phyloP scores from a whole-genome alignment of 2,888 invertebrate genomes.

The Bugulina stolonifera region DNA sequence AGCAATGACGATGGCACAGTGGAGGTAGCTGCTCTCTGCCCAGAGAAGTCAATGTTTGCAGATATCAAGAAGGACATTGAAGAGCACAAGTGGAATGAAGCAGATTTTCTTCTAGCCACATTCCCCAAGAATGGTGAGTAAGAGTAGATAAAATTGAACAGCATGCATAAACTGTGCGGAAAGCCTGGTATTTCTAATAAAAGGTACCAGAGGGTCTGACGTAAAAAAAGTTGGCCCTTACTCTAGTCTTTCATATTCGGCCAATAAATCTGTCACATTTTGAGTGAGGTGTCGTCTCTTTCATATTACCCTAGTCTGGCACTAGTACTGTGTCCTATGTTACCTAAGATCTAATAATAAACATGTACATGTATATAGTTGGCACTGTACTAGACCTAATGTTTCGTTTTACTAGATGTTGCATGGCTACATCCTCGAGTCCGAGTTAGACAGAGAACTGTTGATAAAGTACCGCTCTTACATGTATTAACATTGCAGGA shows the following conservation, averaged over 20 bases:
- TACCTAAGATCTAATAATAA: too few relatives aligned
- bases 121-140: background rate
- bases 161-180: too few relatives aligned
- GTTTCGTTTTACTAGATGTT: background rate
- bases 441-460: background rate
- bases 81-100: background rate
- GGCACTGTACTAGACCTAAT: background rate
- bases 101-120: background rate
- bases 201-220: background rate
- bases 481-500: background rate
- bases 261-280: too few relatives aligned
- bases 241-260: too few relatives aligned
- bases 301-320: too few relatives aligned
- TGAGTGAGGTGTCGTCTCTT: too few relatives aligned
- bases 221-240: background rate
- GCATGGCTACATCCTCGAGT: too few relatives aligned
- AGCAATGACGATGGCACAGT: background rate
- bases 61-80: background rate
- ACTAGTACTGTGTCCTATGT: too few relatives aligned
- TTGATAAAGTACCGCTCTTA: too few relatives aligned
- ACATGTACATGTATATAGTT: background rate
- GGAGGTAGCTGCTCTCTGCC: background rate
- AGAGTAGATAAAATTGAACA: background rate
- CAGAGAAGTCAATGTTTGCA: background rate
- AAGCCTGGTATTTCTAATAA: too few relatives aligned